Conservation (phyloP, 2,113 vertebrate genomes). For the Pogonocichla stellata region DNA sequence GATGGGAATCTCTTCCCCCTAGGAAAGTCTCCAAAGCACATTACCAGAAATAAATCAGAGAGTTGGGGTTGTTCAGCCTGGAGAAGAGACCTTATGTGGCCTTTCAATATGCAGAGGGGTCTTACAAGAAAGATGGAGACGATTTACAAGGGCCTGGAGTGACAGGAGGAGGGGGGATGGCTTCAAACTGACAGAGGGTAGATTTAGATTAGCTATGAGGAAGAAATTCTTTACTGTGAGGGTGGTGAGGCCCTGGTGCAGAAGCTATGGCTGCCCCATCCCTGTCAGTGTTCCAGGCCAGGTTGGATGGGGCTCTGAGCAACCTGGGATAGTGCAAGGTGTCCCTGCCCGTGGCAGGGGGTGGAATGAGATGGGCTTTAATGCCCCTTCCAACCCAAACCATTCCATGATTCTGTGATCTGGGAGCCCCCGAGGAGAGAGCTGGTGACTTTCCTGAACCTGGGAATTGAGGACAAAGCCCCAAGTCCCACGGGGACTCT, state of each 20-base stretch:
- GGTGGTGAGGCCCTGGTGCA: background rate
- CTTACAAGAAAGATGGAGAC: background rate
- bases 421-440: background rate
- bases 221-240: background rate
- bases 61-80: background rate
- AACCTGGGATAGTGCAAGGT: background rate
- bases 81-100: background rate
- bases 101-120: background rate
- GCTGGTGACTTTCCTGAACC: background rate
- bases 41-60: background rate
- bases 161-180: background rate
- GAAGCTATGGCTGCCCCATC: background rate
- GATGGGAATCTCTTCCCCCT: background rate
- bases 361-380: background rate
- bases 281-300: rapidly evolving
- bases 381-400: background rate
- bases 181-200: background rate
- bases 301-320: rapidly evolving
- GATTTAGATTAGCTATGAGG: background rate
- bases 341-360: background rate
- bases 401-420: background rate
- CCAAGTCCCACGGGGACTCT: background rate
- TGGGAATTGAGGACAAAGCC: background rate
- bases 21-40: background rate
- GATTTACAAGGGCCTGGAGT: background rate